Percentiles rank a stretch among this genome's conserved stretches.
Evolutionary conservation across 2,797 vertebrate genomes (phyloP).

Genomic region (Xenopus petersii): DNA sequence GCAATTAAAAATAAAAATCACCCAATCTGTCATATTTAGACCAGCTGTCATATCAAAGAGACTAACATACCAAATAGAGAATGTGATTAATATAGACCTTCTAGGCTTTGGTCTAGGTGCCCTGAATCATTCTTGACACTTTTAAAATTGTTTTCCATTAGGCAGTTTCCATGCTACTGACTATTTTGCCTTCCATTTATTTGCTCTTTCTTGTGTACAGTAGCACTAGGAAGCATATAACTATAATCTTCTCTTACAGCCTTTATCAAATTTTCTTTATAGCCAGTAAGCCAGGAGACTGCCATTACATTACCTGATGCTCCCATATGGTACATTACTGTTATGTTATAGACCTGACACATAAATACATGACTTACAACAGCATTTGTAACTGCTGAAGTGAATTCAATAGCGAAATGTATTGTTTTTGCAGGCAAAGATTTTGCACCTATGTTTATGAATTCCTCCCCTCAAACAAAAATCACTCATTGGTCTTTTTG

Average conservation of each 20-base stretch:
- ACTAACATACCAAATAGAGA: background rate
- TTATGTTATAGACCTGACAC: conserved; percentile 14
- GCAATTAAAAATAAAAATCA: background rate
- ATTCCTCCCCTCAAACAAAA: too few relatives aligned
- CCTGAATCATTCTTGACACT: conserved; percentile 19
- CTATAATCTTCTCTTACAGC: background rate
- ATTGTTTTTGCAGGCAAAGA: too few relatives aligned
- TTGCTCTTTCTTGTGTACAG: background rate
- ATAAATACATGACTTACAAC: conserved; percentile 4
- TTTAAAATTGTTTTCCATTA: conserved; percentile 23
- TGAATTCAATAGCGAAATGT: background rate
- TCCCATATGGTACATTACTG: background rate
- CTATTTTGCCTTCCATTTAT: conserved; percentile 8
- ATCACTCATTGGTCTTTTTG: too few relatives aligned
- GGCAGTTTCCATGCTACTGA: background rate
- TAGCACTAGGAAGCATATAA: background rate
- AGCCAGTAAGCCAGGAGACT: background rate
- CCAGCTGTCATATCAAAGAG: background rate
- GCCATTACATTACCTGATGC: conserved; percentile 6
- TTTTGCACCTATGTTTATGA: too few relatives aligned
- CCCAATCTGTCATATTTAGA: background rate
- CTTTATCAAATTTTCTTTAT: conserved; percentile 9
- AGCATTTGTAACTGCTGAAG: background rate
- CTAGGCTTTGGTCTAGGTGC: conserved; percentile 2
- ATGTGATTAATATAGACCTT: conserved; percentile 10